Conservation (phyloP, 1,140 invertebrate species). For the Zelostemma sp. region DNA sequence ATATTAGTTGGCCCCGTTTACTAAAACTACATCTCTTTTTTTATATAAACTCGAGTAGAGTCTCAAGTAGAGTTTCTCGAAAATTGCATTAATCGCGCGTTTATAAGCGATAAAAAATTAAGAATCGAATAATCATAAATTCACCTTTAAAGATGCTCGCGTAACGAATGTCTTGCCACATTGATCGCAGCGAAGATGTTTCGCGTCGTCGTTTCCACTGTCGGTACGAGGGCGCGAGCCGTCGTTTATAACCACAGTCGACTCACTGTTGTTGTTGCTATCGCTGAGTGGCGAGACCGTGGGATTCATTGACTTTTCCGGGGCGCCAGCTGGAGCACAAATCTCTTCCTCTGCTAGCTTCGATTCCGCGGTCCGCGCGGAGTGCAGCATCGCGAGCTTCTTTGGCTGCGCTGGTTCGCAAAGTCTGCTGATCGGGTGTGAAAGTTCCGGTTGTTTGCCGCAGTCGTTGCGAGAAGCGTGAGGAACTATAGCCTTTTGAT, state of each 20-base stretch:
- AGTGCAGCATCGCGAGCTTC: slow-evolving; percentile 1
- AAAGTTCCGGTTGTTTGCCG: slow-evolving; percentile 45
- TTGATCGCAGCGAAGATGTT: slow-evolving; percentile 64
- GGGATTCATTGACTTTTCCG: slow-evolving; percentile 12
- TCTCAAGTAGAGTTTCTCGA: no score
- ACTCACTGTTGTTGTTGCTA: slow-evolving; percentile 47
- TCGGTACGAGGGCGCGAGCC: slow-evolving; percentile 8
- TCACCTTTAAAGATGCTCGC: slow-evolving; percentile 66
- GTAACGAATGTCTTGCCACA: slow-evolving; percentile 69
- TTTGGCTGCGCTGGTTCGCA: slow-evolving; percentile 44
- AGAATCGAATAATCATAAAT: no score
- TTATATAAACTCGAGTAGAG: no score
- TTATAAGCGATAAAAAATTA: no score
- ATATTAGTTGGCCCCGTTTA: no score
- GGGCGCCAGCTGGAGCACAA: neutral
- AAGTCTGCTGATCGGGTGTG: slow-evolving; percentile 55
- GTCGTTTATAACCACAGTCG: slow-evolving; percentile 12
- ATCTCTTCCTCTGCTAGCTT: neutral
- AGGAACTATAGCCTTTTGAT: neutral
- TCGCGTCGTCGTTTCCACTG: slow-evolving; percentile 2
- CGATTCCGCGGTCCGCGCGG: neutral
- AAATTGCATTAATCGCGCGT: no score
- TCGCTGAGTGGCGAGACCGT: slow-evolving; percentile 40
- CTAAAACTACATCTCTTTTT: no score
- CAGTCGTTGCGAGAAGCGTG: neutral